Percentiles rank a stretch among this genome's conserved stretches.
These are phyloP conservation scores for Pavo muticus DNA, from an alignment of 2,113 vertebrate species.

Conservation along the genomic window DNA sequence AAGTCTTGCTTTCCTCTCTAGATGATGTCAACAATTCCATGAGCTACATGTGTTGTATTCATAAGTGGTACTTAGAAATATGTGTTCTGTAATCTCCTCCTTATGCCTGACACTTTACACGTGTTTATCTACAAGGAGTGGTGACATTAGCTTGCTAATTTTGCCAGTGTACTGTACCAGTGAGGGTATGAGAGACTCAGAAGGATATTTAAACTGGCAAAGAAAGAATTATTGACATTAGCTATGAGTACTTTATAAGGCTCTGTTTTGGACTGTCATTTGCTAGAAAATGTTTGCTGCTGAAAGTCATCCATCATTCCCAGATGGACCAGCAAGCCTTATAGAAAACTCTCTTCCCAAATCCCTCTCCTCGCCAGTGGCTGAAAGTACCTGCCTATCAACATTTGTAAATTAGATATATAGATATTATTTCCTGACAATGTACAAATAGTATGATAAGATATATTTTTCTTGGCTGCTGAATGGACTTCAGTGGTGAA, in stretches of 20 bases:
- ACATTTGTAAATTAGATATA: conserved; percentile 24
- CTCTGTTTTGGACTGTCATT: conserved; percentile 60
- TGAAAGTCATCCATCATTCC: conserved; percentile 64
- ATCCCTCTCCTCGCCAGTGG: background rate
- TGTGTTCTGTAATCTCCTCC: conserved; percentile 72
- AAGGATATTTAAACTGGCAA: conserved; percentile 69
- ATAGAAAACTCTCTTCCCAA: conserved; percentile 3
- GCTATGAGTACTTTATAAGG: conserved; percentile 56
- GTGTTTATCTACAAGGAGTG: conserved; percentile 71
- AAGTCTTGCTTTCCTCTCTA: conserved; percentile 68
- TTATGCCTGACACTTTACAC: conserved; percentile 69
- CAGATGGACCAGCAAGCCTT: conserved; percentile 15
- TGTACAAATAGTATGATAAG: conserved; percentile 28
- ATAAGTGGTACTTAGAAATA: conserved; percentile 72
- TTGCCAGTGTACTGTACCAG: conserved; percentile 47
- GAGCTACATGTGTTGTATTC: conserved; percentile 68
- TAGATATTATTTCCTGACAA: conserved; percentile 9
- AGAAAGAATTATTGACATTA: conserved; percentile 67
- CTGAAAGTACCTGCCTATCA: background rate
- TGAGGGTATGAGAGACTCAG: conserved; percentile 31
- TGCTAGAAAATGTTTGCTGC: conserved; percentile 59
- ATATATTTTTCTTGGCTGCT: background rate
- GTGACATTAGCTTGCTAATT: conserved; percentile 69
- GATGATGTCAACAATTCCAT: conserved; percentile 65
- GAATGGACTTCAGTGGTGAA: conserved; percentile 15